Evolutionary conservation across 2,113 vertebrate genomes (phyloP).

Genomic region (Lasiurus borealis): DNA sequence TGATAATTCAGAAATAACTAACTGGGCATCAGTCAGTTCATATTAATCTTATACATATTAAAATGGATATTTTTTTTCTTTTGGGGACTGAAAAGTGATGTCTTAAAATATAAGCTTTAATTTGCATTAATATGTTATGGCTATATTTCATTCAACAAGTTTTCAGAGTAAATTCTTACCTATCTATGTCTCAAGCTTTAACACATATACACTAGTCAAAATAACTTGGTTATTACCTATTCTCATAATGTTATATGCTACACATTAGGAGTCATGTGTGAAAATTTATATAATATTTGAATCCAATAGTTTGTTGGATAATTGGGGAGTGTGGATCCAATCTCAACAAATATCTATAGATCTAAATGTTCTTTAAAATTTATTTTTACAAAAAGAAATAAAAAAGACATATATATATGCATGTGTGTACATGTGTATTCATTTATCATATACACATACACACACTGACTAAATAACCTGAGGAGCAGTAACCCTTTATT

Average conservation of each 20-base stretch:
- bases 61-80: background rate
- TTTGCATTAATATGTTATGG: background rate
- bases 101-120: background rate
- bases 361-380: background rate
- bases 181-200: background rate
- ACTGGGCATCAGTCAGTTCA: background rate
- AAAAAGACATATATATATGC: background rate
- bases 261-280: background rate
- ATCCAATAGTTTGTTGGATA: background rate
- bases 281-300: background rate
- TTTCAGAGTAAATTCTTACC: background rate
- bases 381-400: background rate
- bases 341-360: background rate
- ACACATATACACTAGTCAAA: background rate
- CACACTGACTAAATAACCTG: background rate
- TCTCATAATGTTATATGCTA: background rate
- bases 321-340: background rate
- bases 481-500: conserved; percentile 20
- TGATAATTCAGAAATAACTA: conserved; percentile 48
- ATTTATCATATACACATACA: background rate
- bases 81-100: background rate
- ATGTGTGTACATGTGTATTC: too few relatives aligned
- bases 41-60: background rate
- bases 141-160: background rate
- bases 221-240: background rate